Evolutionary conservation across 2,113 vertebrate species (phyloP).

Genomic region (Oriolus oriolus): DNA sequence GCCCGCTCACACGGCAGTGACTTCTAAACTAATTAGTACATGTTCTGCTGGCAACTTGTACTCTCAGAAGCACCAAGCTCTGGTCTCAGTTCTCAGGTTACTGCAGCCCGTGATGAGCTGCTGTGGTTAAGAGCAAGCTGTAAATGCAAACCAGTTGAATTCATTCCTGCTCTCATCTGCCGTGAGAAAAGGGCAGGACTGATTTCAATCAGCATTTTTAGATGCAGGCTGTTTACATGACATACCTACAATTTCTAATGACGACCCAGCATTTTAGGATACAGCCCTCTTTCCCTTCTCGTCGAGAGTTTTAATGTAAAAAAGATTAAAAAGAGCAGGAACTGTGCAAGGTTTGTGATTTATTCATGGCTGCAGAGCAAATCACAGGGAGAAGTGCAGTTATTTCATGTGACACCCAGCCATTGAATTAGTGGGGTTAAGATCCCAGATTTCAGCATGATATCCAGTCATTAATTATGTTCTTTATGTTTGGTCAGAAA

Average conservation of each 20-base stretch:
- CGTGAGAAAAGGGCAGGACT: background rate
- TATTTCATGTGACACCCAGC: background rate
- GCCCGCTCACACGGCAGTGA: background rate
- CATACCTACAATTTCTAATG: background rate
- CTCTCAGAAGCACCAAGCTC: background rate
- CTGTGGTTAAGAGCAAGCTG: background rate
- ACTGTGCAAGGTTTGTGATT: background rate
- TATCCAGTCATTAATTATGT: rapidly evolving
- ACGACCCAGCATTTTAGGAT: background rate
- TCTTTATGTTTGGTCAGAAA: background rate
- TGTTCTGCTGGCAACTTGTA: background rate
- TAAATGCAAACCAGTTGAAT: background rate
- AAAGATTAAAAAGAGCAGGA: background rate
- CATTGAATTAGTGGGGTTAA: background rate
- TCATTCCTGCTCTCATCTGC: background rate
- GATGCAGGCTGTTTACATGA: background rate
- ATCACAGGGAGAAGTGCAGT: background rate
- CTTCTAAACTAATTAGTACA: background rate
- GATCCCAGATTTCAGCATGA: rapidly evolving
- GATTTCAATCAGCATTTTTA: slow-evolving; percentile 6
- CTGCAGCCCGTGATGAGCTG: background rate
- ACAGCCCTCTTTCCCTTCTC: background rate
- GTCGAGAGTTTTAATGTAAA: background rate
- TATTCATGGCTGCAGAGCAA: background rate
- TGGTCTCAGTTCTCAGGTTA: background rate